phyloP scores from a whole-genome alignment of 2,888 invertebrate genomes.

The Drosophila kambysellisi region DNA sequence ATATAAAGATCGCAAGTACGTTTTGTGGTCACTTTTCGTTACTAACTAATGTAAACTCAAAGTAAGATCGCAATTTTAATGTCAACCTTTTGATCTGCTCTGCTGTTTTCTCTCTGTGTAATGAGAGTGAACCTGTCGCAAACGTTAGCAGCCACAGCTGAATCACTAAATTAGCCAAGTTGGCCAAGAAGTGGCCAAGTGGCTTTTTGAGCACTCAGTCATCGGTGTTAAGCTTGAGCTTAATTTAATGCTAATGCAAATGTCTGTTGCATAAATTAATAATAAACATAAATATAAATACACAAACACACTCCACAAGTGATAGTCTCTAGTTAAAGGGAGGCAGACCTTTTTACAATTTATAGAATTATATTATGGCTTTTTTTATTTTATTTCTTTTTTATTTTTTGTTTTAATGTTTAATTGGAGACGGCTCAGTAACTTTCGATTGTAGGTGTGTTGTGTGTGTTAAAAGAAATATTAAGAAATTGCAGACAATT shows the following conservation, averaged over 20 bases:
- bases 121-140: conserved; percentile 57
- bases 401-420: neutral
- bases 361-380: conserved; percentile 28
- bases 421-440: conserved; percentile 8
- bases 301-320: conserved; percentile 13
- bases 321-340: conserved; percentile 6
- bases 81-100: neutral
- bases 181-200: conserved; percentile 21
- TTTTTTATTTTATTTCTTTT: conserved; percentile 9
- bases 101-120: conserved; percentile 1
- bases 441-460: neutral
- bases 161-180: conserved; percentile 50
- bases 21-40: neutral
- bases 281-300: conserved; percentile 49
- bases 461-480: neutral
- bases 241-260: conserved; percentile 72
- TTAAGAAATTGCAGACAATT: neutral
- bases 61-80: too few relatives aligned
- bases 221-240: conserved; percentile 33
- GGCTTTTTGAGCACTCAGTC: conserved; percentile 31
- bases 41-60: neutral
- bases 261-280: conserved; percentile 79
- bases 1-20: neutral
- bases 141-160: conserved; percentile 10
- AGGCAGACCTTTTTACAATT: conserved; percentile 2